These are phyloP conservation scores for Vulpes vulpes DNA, from an alignment of 2,113 vertebrate species.

Conservation along the genomic window DNA sequence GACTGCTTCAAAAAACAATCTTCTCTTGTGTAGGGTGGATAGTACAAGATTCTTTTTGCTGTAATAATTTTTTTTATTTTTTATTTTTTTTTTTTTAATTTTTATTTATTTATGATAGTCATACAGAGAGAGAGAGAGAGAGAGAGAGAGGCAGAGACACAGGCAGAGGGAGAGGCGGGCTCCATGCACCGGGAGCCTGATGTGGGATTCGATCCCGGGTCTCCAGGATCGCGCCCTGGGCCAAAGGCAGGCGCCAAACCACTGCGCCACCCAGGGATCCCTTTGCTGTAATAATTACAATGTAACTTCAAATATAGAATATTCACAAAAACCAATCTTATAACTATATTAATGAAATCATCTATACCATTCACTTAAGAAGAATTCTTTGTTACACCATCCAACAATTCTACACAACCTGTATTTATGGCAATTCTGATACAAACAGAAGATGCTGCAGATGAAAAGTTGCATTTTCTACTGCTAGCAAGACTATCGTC, in stretches of 20 bases:
- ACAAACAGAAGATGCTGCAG: neutral
- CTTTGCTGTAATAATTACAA: neutral
- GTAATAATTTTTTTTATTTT: too few species aligned
- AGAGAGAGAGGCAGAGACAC: too few species aligned
- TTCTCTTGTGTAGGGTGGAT: neutral
- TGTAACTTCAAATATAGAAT: neutral
- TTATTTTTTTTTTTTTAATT: too few species aligned
- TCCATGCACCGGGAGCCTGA: too few species aligned
- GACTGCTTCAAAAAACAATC: neutral
- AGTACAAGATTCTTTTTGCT: neutral
- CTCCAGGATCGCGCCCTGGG: too few species aligned
- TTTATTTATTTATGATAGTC: too few species aligned
- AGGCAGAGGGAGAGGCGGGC: too few species aligned
- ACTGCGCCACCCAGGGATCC: too few species aligned
- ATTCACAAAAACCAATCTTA: conserved; percentile 4
- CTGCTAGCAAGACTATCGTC: neutral
- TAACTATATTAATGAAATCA: neutral
- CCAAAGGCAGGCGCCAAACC: too few species aligned
- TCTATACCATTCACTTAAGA: neutral
- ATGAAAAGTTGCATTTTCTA: neutral
- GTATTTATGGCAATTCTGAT: neutral
- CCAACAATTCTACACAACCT: neutral
- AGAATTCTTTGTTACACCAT: neutral
- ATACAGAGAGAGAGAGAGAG: too few species aligned
- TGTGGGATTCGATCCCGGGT: too few species aligned